Evolutionary conservation across 2,888 invertebrate species (phyloP), one percentile per base, ranked within the genome.

Genomic region (Abscondita cerata): DNA sequence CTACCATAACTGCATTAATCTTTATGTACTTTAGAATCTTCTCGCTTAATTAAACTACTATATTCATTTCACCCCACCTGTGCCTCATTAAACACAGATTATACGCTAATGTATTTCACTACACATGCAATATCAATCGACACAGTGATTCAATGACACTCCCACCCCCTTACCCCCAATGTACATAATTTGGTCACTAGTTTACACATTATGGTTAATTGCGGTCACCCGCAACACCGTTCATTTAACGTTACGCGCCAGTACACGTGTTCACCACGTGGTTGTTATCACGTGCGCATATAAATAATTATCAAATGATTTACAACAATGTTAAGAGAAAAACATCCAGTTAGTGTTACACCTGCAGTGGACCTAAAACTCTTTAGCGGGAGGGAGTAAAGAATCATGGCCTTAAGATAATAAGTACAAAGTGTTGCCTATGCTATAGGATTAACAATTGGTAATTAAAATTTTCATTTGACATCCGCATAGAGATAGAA

Each of bases 131-230:
- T 78, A 79, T 79, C 78, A 78, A 79, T 79, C 77, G 79, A 73
- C 74, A 69, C 70, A 65, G 68, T 74, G 75, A 78, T 77, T 78
- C 78, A 78, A 78, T 78, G 78, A 76, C 77, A 72, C 76, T 75
- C 25, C 72, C 72, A 70, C 69, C 72, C 71, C 70, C 72, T 70
- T n/a, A 59, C 55, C 56, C 62, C 55, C 59, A 68, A 67, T 76
- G 77, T 78, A 80, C 79, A 80, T 80, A 80, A 80, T 81, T 81
- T 80, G 80, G 80, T 79, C 80, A 80, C 76, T 79, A 80, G 80
- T 79, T 80, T 80, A 80, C 81, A 80, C 81, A 80, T 81, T 81
- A 80, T 80, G 79, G 80, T 78, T 80, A 80, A 81, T 81, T 81
- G 81, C 78, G 80, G 81, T 76, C 72, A 72, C 68, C 80, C 80